Evolutionary conservation across 2,797 vertebrate species (phyloP).

Genomic region (Myotis myotis): DNA sequence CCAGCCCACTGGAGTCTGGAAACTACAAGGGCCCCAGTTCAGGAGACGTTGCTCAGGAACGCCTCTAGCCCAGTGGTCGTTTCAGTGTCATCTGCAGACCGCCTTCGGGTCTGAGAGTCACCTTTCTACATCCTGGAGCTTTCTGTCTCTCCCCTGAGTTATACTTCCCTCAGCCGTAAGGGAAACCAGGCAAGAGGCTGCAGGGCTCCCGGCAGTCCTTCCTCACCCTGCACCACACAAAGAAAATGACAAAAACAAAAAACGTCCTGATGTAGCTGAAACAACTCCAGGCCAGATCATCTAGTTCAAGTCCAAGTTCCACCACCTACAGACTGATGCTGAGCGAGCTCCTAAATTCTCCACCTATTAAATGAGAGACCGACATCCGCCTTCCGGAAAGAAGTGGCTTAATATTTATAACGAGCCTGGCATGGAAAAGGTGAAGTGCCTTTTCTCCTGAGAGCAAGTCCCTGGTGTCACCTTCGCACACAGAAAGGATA

Average conservation of each 20-base stretch:
- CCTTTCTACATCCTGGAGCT: not conserved
- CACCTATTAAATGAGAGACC: not conserved
- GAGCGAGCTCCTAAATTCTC: not conserved
- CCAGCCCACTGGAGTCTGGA: not conserved
- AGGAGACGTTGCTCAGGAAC: not conserved
- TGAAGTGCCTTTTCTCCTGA: not conserved
- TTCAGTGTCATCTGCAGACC: not conserved
- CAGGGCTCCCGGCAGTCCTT: not conserved
- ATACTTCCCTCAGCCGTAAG: not conserved
- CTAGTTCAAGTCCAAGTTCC: not conserved
- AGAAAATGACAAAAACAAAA: too few relatives aligned
- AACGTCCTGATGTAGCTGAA: not conserved
- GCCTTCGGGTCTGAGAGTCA: not conserved
- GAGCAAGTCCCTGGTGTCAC: not conserved
- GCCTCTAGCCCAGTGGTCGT: not conserved
- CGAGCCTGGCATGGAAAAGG: not conserved
- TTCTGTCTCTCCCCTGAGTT: not conserved
- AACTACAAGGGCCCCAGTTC: not conserved
- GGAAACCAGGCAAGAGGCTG: not conserved
- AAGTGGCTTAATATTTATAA: not conserved
- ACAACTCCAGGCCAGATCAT: not conserved
- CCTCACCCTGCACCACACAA: too few relatives aligned
- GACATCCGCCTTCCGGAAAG: not conserved
- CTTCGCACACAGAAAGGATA: not conserved
- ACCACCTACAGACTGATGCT: not conserved